Percentiles rank a stretch among this genome's conserved stretches.
These are phyloP conservation scores for Acronicta leporina DNA, from an alignment of 2,888 invertebrate species.

Conservation along the genomic window DNA sequence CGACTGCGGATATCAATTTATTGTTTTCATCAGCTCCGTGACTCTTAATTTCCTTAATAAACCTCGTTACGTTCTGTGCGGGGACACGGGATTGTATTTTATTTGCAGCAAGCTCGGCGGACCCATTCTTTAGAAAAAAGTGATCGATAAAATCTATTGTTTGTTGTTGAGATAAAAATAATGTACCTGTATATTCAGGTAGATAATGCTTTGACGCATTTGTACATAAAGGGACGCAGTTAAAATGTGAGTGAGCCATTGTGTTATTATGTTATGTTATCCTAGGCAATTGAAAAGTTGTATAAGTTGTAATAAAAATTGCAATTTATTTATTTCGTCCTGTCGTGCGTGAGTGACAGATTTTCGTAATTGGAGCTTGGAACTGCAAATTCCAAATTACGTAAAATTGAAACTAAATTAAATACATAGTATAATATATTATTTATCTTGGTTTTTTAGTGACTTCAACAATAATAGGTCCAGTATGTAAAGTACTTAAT, in stretches of 20 bases:
- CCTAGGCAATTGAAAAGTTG: too few relatives aligned
- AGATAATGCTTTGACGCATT: conserved; percentile 5
- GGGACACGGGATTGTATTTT: conserved; percentile 35
- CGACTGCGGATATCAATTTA: conserved; percentile 80
- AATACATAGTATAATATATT: too few relatives aligned
- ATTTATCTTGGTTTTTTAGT: too few relatives aligned
- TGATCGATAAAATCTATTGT: conserved; percentile 71
- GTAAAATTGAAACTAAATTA: background rate
- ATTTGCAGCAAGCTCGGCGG: conserved; percentile 34
- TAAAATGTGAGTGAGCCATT: conserved; percentile 10
- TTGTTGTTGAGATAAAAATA: conserved; percentile 53
- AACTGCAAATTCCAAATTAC: conserved; percentile 63
- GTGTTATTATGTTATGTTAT: too few relatives aligned
- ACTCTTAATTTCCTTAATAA: conserved; percentile 64
- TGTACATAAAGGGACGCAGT: background rate
- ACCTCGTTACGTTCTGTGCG: conserved; percentile 44
- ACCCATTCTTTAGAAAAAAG: conserved; percentile 47
- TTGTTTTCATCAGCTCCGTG: conserved; percentile 67
- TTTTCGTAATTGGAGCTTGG: conserved; percentile 56
- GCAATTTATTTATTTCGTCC: conserved; percentile 2
- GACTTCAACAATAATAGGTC: too few relatives aligned
- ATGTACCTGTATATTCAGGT: conserved; percentile 14
- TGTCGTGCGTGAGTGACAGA: conserved; percentile 54
- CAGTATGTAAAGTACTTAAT: too few relatives aligned
- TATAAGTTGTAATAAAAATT: background rate